Evolutionary conservation across 2,113 vertebrate genomes (phyloP).

Genomic region (Cisticola juncidis): DNA sequence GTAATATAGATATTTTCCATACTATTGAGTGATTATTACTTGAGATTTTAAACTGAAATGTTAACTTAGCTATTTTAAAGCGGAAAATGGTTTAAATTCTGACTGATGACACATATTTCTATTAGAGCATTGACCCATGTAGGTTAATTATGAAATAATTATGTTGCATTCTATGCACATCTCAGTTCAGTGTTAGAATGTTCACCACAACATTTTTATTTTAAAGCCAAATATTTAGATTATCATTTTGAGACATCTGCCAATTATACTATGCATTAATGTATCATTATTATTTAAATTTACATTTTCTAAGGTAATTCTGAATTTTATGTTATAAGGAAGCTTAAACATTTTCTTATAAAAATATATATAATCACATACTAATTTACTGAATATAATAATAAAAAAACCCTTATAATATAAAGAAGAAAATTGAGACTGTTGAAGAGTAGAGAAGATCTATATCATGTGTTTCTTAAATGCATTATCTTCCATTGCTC

Average conservation of each 20-base stretch:
- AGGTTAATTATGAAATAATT: not conserved
- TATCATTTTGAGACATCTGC: not conserved
- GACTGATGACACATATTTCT: not conserved
- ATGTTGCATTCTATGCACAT: not conserved
- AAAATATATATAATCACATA: not conserved
- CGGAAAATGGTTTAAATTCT: not conserved
- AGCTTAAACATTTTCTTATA: not conserved
- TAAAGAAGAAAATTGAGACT: not conserved
- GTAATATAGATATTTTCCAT: not conserved
- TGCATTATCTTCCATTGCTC: not conserved
- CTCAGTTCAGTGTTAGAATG: not conserved
- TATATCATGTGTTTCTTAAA: not conserved
- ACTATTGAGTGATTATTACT: not conserved
- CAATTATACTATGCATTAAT: not conserved
- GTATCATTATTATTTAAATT: not conserved
- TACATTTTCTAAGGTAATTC: not conserved
- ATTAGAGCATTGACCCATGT: too few species aligned
- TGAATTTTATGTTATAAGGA: not conserved
- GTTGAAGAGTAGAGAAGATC: not conserved
- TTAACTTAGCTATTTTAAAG: not conserved
- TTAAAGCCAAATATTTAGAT: not conserved
- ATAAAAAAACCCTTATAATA: not conserved
- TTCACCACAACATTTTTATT: not conserved
- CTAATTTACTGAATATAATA: not conserved
- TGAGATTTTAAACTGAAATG: not conserved